Evolutionary conservation across 2,113 vertebrate species (phyloP).

Genomic region (Urocolius indicus): DNA sequence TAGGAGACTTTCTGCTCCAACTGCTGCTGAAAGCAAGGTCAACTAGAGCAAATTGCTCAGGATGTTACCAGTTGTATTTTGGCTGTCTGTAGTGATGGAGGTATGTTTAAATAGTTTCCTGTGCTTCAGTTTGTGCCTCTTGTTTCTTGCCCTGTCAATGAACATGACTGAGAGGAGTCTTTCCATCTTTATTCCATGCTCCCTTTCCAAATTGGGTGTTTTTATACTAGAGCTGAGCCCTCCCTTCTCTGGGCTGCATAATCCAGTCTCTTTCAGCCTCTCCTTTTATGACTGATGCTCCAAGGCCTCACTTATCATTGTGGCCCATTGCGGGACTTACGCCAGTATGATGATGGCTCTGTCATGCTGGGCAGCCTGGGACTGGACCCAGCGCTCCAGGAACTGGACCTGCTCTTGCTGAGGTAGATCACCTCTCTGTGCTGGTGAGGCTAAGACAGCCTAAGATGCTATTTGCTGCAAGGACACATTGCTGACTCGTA

Average conservation of each 20-base stretch:
- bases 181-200: neutral
- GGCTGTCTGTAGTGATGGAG: neutral
- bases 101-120: neutral
- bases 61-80: neutral
- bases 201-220: neutral
- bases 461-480: fast-evolving
- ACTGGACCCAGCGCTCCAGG: neutral
- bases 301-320: neutral
- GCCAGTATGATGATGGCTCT: neutral
- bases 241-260: neutral
- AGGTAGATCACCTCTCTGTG: neutral
- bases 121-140: neutral
- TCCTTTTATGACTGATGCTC: neutral
- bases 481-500: neutral
- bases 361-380: neutral
- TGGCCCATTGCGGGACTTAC: neutral
- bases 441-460: neutral
- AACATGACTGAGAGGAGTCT: neutral
- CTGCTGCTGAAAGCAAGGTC: neutral
- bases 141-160: neutral
- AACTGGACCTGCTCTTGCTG: too few species aligned
- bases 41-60: neutral
- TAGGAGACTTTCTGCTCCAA: neutral
- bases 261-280: neutral
- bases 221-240: neutral